Evolutionary conservation across 2,888 invertebrate genomes (phyloP).

Genomic region (Cataglyphis rosenhaueri): DNA sequence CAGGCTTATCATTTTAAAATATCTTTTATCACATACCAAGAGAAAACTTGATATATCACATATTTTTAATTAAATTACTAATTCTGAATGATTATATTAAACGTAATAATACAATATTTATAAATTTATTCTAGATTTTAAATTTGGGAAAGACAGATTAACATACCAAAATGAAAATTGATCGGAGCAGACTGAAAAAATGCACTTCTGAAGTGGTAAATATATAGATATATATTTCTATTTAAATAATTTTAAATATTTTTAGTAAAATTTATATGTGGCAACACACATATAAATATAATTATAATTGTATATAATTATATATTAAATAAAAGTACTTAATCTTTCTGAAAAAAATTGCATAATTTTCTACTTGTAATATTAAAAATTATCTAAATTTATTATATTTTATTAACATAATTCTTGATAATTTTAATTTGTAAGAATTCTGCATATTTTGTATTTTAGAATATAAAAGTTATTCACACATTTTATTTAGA

Average conservation of each 20-base stretch:
- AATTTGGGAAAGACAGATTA: slow-evolving; percentile 65
- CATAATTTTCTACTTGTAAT: not conserved
- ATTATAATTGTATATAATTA: not conserved
- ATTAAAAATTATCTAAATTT: not conserved
- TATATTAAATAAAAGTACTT: not conserved
- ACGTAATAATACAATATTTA: not conserved
- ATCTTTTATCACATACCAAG: not conserved
- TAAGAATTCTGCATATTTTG: not conserved
- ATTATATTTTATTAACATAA: not conserved
- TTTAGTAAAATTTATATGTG: not conserved
- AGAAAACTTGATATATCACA: not conserved
- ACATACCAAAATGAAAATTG: slow-evolving; percentile 90
- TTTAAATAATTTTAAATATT: not conserved
- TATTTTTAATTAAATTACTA: not conserved
- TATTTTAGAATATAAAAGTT: not conserved
- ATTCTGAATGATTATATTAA: not conserved
- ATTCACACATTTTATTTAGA: not conserved
- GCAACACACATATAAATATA: not conserved
- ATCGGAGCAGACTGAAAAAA: slow-evolving; percentile 92
- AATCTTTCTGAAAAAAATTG: not conserved
- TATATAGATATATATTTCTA: slow-evolving; percentile 53
- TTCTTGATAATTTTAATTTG: not conserved
- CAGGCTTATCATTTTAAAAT: not conserved
- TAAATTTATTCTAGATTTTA: slow-evolving; percentile 77
- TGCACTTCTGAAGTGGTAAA: slow-evolving; percentile 93